phyloP scores from a whole-genome alignment of 2,797 vertebrate species.

The Botia almorhae region DNA sequence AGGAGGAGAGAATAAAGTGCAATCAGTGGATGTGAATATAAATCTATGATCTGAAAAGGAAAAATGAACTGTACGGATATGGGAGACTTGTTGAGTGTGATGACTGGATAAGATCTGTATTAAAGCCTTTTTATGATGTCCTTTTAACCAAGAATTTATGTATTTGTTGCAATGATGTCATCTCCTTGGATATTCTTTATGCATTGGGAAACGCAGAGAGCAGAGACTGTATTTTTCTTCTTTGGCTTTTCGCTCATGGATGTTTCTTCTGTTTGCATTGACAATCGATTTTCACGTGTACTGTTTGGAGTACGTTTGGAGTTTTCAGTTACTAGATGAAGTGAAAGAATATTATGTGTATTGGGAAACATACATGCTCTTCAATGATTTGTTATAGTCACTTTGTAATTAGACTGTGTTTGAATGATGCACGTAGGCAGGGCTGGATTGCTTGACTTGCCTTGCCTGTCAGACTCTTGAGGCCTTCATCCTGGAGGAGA shows the following conservation, averaged over 20 bases:
- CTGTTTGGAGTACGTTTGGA: not conserved
- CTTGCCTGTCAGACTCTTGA: not conserved
- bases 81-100: slow-evolving; percentile 9
- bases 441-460: slow-evolving; percentile 26
- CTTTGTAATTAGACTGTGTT: not conserved
- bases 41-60: not conserved
- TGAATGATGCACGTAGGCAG: slow-evolving; percentile 3
- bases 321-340: slow-evolving; percentile 1
- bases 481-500: not conserved
- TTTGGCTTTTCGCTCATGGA: not conserved
- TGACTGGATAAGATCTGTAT: not conserved
- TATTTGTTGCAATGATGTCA: slow-evolving; percentile 64
- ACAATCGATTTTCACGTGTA: slow-evolving; percentile 74
- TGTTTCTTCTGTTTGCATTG: slow-evolving; percentile 68
- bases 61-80: not conserved
- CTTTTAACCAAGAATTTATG: slow-evolving; percentile 50
- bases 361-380: not conserved
- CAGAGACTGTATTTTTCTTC: slow-evolving; percentile 9
- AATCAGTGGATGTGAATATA: not conserved
- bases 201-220: slow-evolving; percentile 48
- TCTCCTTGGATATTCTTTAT: slow-evolving; percentile 47
- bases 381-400: slow-evolving; percentile 2
- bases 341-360: not conserved
- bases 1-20: slow-evolving; percentile 18
- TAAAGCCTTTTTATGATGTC: slow-evolving; percentile 53